Base-by-base conservation (phyloP, 2,797 vertebrate genomes). In the Perodicticus potto region DNA sequence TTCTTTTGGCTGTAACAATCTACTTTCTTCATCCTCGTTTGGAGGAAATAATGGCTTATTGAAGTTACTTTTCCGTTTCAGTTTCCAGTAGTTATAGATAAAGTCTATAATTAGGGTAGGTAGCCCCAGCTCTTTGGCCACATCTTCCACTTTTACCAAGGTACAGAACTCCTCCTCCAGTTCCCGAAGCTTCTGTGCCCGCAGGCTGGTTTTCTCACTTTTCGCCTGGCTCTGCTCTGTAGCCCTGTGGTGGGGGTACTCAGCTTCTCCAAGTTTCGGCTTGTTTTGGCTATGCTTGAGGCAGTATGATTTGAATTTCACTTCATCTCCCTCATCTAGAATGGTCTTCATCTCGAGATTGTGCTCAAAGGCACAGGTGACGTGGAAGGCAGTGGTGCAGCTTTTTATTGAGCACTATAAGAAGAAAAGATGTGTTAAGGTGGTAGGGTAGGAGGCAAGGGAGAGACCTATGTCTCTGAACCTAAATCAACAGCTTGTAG, bases 301-400 rank as follows among this genome's bases (percentile, higher is more conserved):
- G 98, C 99, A 99, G 96, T 99, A 99, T 0, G 99, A 99, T 98
- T 99, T 99, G 98, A 99, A 99, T 96, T 99, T 99, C 34, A 99
- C 99, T 97, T 99, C 99, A 63, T 99, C 99, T 0, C 99, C 99
- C 6, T 99, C 99, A 43, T 99, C 99, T 96, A 99, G 98, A 98
- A 99, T 99, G 91, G 99, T 99, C 98, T 99, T 99, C 99, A 99
- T 99, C 98, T 99, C 99, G 93, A 99, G 98, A 97, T 96, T 99
- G 98, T 99, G 99, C 99, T 99, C 99, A 92, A 99, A 99, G 97
- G 99, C 99, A 96, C 99, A 99, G 17, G 99, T 99, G 97, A 99
- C 99, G 25, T 99, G 99, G 98, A 99, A 99, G 86, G 99, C 99
- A 96, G 99, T 99, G 94, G 99, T 99, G 98, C 99, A 99, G 98